A percentile compares a stretch with the other conserved stretches of the same genome.
phyloP scores from a whole-genome alignment of 2,113 vertebrate genomes.

The Lanius collurio region DNA sequence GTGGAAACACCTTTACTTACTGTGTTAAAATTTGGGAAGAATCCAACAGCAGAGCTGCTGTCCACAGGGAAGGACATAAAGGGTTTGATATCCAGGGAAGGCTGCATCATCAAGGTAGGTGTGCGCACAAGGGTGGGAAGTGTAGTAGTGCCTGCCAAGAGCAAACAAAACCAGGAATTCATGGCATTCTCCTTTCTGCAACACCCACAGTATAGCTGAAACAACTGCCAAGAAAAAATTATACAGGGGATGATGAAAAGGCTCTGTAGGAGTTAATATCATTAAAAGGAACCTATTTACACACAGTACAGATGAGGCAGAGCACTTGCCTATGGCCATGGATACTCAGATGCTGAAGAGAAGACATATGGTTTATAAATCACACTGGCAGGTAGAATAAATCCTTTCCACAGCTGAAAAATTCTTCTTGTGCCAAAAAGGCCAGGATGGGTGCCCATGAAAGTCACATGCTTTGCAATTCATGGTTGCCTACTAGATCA shows the following conservation, averaged over 20 bases:
- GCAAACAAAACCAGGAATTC: conserved; percentile 68
- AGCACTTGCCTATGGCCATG: conserved; percentile 1
- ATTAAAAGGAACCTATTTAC: conserved; percentile 26
- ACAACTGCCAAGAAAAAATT: conserved; percentile 1
- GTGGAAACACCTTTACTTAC: conserved; percentile 78
- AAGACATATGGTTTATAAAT: conserved; percentile 46
- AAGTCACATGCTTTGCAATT: conserved; percentile 41
- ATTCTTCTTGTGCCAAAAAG: conserved; percentile 17
- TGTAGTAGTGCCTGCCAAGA: conserved; percentile 80
- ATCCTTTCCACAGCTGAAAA: conserved; percentile 8
- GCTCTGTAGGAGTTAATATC: background rate
- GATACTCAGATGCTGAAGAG: background rate
- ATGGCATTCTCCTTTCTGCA: conserved; percentile 23
- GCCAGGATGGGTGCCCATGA: background rate
- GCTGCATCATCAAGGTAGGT: conserved; percentile 89
- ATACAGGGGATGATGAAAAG: background rate
- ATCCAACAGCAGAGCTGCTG: conserved; percentile 85
- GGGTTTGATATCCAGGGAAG: conserved; percentile 88
- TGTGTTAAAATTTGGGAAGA: conserved; percentile 97
- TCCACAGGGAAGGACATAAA: conserved; percentile 92
- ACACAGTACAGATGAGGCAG: background rate
- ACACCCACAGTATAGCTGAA: background rate
- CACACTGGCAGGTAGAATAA: conserved; percentile 43
- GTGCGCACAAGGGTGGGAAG: conserved; percentile 86
- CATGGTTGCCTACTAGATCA: background rate